phyloP scores from a whole-genome alignment of 2,797 vertebrate species.

The Artibeus lituratus region DNA sequence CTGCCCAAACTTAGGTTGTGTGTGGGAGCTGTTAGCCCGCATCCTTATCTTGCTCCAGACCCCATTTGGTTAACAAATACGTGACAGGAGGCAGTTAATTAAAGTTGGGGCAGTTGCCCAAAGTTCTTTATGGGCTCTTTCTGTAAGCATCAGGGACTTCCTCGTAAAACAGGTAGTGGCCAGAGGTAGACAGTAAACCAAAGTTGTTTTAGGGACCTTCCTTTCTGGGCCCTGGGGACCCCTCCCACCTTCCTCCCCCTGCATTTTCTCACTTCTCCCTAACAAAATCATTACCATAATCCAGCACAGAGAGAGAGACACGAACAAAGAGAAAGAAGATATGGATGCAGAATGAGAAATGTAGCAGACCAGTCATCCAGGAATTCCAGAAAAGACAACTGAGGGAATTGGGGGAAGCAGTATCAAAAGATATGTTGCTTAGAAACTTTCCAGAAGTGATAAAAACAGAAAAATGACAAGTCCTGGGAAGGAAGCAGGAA shows the following conservation, averaged over 20 bases:
- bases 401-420: not conserved
- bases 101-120: no score
- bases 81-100: not conserved
- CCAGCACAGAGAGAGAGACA: slow-evolving; percentile 12
- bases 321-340: not conserved
- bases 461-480: slow-evolving; percentile 5
- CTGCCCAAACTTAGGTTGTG: not conserved
- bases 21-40: not conserved
- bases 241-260: no score
- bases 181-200: not conserved
- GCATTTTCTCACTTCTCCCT: not conserved
- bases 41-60: not conserved
- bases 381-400: not conserved
- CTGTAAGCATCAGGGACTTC: not conserved
- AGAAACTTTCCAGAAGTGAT: slow-evolving; percentile 41
- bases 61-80: not conserved
- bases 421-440: not conserved
- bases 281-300: not conserved
- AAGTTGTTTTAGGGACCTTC: not conserved
- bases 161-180: no score
- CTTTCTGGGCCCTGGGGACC: no score
- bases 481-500: not conserved
- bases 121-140: not conserved
- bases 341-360: not conserved
- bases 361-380: not conserved